Conservation (phyloP, 2,113 vertebrate species). For the Lichenostomus cassidix region DNA sequence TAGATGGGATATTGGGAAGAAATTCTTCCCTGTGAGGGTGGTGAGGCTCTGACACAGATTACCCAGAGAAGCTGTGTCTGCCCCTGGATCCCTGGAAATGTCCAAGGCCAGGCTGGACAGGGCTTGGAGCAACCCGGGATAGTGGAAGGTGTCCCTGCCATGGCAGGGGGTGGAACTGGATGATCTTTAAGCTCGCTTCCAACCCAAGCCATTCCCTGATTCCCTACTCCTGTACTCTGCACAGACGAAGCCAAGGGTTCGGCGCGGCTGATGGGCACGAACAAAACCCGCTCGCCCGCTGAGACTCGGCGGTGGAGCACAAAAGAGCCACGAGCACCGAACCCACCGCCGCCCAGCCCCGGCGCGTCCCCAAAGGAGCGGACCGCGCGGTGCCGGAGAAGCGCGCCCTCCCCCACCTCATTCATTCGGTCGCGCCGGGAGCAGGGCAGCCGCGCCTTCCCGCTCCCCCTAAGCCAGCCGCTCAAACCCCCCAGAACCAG, state of each 20-base stretch:
- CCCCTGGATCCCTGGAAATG: neutral
- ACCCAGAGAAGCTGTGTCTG: neutral
- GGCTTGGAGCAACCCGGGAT: fast-evolving
- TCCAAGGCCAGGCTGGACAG: fast-evolving
- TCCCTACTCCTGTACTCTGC: neutral
- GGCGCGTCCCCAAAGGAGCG: neutral
- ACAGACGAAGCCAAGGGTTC: neutral
- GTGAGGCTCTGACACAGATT: fast-evolving
- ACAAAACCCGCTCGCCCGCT: neutral
- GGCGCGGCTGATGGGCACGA: neutral
- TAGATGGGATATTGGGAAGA: neutral
- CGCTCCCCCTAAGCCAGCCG: fast-evolving
- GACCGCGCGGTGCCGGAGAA: neutral
- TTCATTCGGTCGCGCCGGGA: neutral
- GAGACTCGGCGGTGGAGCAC: neutral
- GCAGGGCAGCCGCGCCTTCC: neutral
- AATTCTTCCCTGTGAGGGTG: neutral
- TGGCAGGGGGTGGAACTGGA: neutral
- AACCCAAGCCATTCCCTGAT: neutral
- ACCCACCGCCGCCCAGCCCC: neutral
- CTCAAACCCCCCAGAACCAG: fast-evolving
- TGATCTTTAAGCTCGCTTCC: too few relatives aligned
- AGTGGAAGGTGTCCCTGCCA: neutral
- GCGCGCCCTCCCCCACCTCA: neutral
- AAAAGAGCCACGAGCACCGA: neutral